Conservation (phyloP, 2,113 vertebrate species). For the Suricata suricatta region DNA sequence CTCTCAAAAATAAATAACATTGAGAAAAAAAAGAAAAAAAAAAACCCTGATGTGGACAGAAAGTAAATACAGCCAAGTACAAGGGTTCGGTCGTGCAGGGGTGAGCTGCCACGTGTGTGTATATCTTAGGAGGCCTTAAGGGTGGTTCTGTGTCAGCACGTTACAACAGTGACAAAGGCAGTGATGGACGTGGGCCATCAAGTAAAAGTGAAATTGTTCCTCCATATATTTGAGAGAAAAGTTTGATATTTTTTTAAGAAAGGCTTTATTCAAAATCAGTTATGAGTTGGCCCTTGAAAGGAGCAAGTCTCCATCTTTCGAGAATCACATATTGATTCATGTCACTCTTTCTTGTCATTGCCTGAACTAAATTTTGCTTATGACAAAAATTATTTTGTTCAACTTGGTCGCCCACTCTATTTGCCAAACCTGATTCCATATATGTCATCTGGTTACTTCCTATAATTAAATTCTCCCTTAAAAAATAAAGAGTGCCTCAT, state of each 20-base stretch:
- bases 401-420: background rate
- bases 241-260: background rate
- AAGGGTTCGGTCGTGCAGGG: fast-evolving
- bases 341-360: background rate
- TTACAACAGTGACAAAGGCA: background rate
- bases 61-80: background rate
- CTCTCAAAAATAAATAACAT: too few relatives aligned
- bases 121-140: background rate
- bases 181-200: background rate
- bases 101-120: background rate
- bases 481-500: background rate
- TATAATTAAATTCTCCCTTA: background rate
- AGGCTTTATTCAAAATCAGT: background rate
- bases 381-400: background rate
- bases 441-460: background rate
- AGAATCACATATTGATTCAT: background rate
- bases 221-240: background rate
- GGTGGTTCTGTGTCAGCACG: background rate
- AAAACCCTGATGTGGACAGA: background rate
- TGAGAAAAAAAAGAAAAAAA: too few relatives aligned
- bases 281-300: background rate
- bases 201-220: background rate
- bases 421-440: background rate
- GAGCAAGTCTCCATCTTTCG: background rate
- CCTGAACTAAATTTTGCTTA: background rate